Conservation (phyloP, 2,797 vertebrate species). For the Uromys caudimaculatus region DNA sequence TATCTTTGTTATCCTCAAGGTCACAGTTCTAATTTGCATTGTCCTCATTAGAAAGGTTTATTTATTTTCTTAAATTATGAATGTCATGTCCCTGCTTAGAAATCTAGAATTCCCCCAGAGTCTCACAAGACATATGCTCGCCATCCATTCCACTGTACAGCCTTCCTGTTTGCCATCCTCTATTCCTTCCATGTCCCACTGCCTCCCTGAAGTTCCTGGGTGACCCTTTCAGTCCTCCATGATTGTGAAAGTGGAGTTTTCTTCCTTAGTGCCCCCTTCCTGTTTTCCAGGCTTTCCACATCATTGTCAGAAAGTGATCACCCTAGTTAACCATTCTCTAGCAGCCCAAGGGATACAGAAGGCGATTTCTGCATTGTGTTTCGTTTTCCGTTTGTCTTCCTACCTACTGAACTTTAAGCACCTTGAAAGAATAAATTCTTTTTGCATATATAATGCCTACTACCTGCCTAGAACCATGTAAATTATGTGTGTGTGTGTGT, state of each 20-base stretch:
- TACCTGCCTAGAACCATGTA: background rate
- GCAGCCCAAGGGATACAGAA: background rate
- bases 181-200: accelerated
- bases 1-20: background rate
- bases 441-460: background rate
- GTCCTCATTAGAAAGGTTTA: background rate
- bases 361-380: background rate
- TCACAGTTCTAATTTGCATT: background rate
- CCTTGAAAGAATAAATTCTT: background rate
- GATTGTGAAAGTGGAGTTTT: background rate
- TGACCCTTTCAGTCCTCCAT: background rate
- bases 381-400: background rate
- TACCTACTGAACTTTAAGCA: background rate
- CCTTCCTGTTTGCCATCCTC: background rate
- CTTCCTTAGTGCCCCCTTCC: background rate
- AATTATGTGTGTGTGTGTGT: background rate
- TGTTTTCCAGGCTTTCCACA: background rate
- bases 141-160: background rate
- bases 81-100: background rate
- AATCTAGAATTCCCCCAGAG: background rate
- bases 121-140: background rate
- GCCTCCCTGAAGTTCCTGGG: background rate
- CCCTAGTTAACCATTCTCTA: background rate
- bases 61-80: background rate
- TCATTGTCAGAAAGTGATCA: background rate